phyloP scores from a whole-genome alignment of 2,888 invertebrate genomes.

The Orthonevra nobilis region DNA sequence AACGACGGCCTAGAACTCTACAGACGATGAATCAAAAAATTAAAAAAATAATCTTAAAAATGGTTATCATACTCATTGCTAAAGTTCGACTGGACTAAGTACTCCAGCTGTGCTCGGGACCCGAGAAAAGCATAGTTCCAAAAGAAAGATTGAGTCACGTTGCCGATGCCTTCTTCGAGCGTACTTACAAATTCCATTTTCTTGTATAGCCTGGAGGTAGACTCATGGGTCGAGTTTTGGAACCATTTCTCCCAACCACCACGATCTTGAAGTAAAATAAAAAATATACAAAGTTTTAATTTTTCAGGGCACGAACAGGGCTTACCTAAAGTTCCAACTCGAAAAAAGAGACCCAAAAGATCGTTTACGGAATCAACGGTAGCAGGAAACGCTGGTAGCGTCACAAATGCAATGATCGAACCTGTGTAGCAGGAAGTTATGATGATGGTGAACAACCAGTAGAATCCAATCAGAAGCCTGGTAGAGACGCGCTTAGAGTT shows the following conservation, averaged over 20 bases:
- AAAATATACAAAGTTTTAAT: not conserved
- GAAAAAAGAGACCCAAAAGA: slow-evolving; percentile 84
- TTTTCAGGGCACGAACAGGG: not conserved
- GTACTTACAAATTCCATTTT: slow-evolving; percentile 86
- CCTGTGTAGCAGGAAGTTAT: slow-evolving; percentile 92
- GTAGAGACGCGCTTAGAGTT: slow-evolving; percentile 86
- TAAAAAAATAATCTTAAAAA: too few relatives aligned
- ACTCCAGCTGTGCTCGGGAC: slow-evolving; percentile 86
- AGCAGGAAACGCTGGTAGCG: slow-evolving; percentile 87
- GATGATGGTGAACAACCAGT: slow-evolving; percentile 93
- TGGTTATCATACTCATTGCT: slow-evolving; percentile 83
- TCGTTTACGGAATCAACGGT: slow-evolving; percentile 87
- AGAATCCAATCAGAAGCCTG: slow-evolving; percentile 86
- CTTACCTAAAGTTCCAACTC: slow-evolving; percentile 87
- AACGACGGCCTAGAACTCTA: slow-evolving; percentile 82
- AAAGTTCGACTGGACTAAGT: slow-evolving; percentile 87
- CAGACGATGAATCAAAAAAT: too few relatives aligned
- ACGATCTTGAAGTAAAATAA: slow-evolving; percentile 81
- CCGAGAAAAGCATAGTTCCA: slow-evolving; percentile 90
- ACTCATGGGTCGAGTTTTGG: slow-evolving; percentile 84
- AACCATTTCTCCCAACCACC: slow-evolving; percentile 90
- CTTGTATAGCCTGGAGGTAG: slow-evolving; percentile 83
- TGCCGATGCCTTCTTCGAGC: slow-evolving; percentile 85
- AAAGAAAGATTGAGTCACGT: slow-evolving; percentile 88
- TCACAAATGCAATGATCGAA: slow-evolving; percentile 91